These are phyloP conservation scores for Pentalonia nigronervosa DNA, from an alignment of 1,140 invertebrate species.

Conservation along the genomic window DNA sequence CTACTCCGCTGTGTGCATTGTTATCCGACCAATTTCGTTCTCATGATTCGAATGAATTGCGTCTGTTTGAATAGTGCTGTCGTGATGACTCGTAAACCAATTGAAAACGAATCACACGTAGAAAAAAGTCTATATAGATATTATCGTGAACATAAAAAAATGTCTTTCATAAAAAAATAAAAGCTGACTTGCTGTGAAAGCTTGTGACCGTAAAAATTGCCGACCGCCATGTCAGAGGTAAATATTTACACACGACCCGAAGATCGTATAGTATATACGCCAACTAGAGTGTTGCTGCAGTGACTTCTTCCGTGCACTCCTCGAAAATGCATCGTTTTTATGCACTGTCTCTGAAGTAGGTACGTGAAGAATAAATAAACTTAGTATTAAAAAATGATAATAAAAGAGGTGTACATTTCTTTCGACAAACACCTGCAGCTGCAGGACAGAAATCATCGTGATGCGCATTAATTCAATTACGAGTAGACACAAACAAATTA, in stretches of 20 bases:
- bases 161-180: neutral
- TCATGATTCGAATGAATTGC: neutral
- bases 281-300: neutral
- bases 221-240: neutral
- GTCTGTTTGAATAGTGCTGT: neutral
- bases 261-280: neutral
- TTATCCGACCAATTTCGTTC: neutral
- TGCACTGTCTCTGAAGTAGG: conserved; percentile 14
- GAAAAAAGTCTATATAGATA: neutral
- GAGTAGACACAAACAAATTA: neutral
- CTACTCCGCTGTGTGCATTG: neutral
- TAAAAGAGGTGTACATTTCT: neutral
- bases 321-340: conserved; percentile 17
- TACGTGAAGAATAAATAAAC: neutral
- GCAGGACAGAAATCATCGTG: neutral
- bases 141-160: neutral
- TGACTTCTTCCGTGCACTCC: conserved; percentile 19
- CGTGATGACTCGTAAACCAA: conserved; percentile 18
- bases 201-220: conserved; percentile 27
- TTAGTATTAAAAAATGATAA: neutral
- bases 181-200: conserved; percentile 20
- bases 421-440: neutral
- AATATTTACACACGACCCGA: conserved; percentile 30
- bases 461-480: neutral
- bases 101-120: neutral